Conservation (phyloP, 1,140 invertebrate genomes). For the Drosophila ohnishii region DNA sequence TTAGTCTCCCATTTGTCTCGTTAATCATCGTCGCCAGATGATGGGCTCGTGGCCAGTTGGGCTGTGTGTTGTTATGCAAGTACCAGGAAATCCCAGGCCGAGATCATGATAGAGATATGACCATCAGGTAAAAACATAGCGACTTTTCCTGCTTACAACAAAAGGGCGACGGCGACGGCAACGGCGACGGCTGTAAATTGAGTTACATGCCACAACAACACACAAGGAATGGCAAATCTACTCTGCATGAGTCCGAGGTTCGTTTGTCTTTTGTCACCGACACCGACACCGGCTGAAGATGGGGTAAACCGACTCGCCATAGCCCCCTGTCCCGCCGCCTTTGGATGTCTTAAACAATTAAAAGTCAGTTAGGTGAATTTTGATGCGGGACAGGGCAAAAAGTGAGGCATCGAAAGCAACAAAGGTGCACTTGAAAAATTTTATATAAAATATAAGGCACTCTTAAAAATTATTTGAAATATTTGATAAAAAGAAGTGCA, state of each 20-base stretch:
- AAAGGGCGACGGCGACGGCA: constrained; percentile 27
- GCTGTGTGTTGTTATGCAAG: constrained; percentile 19
- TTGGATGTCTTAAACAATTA: constrained; percentile 46
- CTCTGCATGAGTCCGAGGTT: constrained; percentile 44
- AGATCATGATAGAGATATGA: constrained; percentile 30
- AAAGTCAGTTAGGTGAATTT: constrained; percentile 67
- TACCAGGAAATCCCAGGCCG: constrained; percentile 40
- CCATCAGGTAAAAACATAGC: constrained; percentile 37
- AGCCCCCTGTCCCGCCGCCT: background rate
- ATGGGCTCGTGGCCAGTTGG: constrained; percentile 30
- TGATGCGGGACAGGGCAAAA: constrained; percentile 36
- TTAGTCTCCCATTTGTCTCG: constrained; percentile 19
- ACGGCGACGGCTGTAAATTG: constrained; percentile 47
- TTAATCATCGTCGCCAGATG: constrained; percentile 21
- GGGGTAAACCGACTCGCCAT: constrained; percentile 10
- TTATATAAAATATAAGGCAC: too few relatives aligned
- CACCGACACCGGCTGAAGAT: constrained; percentile 21
- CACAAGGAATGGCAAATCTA: constrained; percentile 45
- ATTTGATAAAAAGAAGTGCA: background rate
- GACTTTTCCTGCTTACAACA: constrained; percentile 54
- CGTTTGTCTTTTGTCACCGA: constrained; percentile 27
- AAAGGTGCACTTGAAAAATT: constrained; percentile 19
- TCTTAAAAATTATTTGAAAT: too few relatives aligned
- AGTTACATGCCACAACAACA: constrained; percentile 52
- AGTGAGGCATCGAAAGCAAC: constrained; percentile 33